Percentiles rank a stretch among this genome's conserved stretches.
These are phyloP conservation scores for Drosophila paramelanica DNA, from an alignment of 2,888 invertebrate species.

Conservation along the genomic window DNA sequence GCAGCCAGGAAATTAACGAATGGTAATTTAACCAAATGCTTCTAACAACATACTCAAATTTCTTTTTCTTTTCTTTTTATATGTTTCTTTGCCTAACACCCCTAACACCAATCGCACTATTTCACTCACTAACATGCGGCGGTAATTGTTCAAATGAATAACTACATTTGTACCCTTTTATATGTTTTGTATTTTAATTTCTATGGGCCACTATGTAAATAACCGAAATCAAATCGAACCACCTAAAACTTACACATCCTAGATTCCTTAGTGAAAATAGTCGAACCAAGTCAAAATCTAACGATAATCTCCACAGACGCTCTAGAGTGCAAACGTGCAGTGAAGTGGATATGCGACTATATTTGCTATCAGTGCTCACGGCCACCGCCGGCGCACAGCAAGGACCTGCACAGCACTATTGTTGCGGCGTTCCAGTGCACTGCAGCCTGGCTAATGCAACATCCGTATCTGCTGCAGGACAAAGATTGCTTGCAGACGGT, in stretches of 20 bases:
- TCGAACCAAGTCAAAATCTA: slow-evolving; percentile 85
- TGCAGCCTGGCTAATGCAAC: slow-evolving; percentile 95
- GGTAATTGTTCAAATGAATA: slow-evolving; percentile 16
- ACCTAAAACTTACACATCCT: slow-evolving; percentile 54
- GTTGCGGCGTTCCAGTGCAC: slow-evolving; percentile 97
- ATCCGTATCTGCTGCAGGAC: slow-evolving; percentile 95
- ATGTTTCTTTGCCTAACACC: slow-evolving; percentile 42
- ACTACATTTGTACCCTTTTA: slow-evolving; percentile 25
- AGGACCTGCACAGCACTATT: slow-evolving; percentile 97
- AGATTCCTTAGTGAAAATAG: slow-evolving; percentile 85
- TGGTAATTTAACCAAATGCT: slow-evolving; percentile 80
- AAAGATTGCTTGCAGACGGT: slow-evolving; percentile 96
- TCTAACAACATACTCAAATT: slow-evolving; percentile 80
- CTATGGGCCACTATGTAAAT: slow-evolving; percentile 51
- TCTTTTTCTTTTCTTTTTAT: slow-evolving; percentile 72
- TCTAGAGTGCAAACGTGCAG: slow-evolving; percentile 94
- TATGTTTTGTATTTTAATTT: slow-evolving; percentile 48
- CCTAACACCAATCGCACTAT: slow-evolving; percentile 7
- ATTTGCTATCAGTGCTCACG: slow-evolving; percentile 97
- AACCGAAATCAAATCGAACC: slow-evolving; percentile 35
- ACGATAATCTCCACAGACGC: slow-evolving; percentile 89
- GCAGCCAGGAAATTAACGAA: slow-evolving; percentile 84
- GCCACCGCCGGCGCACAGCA: slow-evolving; percentile 96
- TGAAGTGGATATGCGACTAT: slow-evolving; percentile 99
- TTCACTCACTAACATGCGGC: slow-evolving; percentile 26